Conservation (phyloP, 2,888 invertebrate species). For the Timema cristinae region DNA sequence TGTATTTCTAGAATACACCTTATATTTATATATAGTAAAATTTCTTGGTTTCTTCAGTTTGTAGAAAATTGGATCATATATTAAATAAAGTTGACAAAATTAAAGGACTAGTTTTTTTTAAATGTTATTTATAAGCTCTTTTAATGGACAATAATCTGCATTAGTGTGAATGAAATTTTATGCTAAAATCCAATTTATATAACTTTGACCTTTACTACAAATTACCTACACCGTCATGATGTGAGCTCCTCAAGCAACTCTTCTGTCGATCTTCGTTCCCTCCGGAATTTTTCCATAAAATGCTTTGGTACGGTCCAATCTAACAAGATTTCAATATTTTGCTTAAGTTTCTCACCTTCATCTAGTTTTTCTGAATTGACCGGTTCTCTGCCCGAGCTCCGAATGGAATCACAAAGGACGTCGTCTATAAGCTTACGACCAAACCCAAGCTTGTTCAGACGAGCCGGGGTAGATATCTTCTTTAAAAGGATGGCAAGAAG, state of each 20-base stretch:
- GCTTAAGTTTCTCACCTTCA: conserved; percentile 62
- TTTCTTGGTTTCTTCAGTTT: too few relatives aligned
- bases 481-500: conserved; percentile 75
- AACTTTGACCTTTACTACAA: not conserved
- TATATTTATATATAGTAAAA: too few relatives aligned
- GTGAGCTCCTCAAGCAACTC: conserved; percentile 74
- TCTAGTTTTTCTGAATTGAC: conserved; percentile 53
- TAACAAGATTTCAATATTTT: conserved; percentile 72
- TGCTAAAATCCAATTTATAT: too few relatives aligned
- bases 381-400: conserved; percentile 66
- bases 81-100: too few relatives aligned
- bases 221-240: conserved; percentile 41
- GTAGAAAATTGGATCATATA: too few relatives aligned
- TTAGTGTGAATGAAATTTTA: too few relatives aligned
- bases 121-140: too few relatives aligned
- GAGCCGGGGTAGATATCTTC: conserved; percentile 76
- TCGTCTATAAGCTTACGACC: conserved; percentile 75
- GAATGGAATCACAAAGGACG: conserved; percentile 71
- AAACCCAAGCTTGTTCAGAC: conserved; percentile 71
- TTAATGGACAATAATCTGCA: too few relatives aligned
- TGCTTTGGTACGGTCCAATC: conserved; percentile 76
- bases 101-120: too few relatives aligned
- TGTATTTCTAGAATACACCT: too few relatives aligned
- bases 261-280: conserved; percentile 70
- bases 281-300: conserved; percentile 71